Base-by-base conservation (phyloP, 2,113 vertebrate species). In the Odocoileus virginianus region DNA sequence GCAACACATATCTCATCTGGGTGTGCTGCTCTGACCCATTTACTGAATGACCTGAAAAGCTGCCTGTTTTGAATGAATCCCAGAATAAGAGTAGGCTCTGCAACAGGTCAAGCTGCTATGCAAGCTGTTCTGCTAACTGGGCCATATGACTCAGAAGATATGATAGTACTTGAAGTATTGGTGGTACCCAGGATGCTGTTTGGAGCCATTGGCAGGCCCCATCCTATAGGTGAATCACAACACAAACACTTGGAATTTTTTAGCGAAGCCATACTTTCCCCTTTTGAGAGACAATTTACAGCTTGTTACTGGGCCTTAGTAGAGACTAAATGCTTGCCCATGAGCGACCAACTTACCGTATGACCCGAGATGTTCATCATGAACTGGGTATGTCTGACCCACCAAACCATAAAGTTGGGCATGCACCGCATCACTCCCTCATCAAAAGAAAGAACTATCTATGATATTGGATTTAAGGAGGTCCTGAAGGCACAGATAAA, bases 1-100 rank as follows among this genome's bases (percentile, higher is more conserved):
- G 52, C 19, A 89, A 84, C 25, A 71, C 83, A 45, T 78, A 61
- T 21, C 45, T 95, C 61, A 89, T 94, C 67, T 94, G 81, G 79
- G 28, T 45, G 67, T 92, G 15, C 13, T 92, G 30, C 54, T 88
- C 82, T 96, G 81, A 90, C 36, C 90, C 50, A 90, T 60, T 97
- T 96, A 57, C 93, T 79, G 36, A 94, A 27, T 92, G 81, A 87
- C 87, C 95, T 96, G 50, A 95, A 96, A 97, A 94, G 79, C 45
- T 95, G 83, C 27, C 79, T 89, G 55, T 96, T 96, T 94, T 95
- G 45, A 83, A 60, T 93, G 82, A 79, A 60, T 64, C 50, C 89
- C 19, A 91, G 86, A 84, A 81, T 90, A 55, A 96, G 60, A 74
- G 40, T 43, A 89, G 19, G 30, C 54, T 86, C 60, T 90, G 79